These are phyloP conservation scores for Drosophila niveifrons DNA, from an alignment of 2,888 invertebrate genomes.

Conservation along the genomic window DNA sequence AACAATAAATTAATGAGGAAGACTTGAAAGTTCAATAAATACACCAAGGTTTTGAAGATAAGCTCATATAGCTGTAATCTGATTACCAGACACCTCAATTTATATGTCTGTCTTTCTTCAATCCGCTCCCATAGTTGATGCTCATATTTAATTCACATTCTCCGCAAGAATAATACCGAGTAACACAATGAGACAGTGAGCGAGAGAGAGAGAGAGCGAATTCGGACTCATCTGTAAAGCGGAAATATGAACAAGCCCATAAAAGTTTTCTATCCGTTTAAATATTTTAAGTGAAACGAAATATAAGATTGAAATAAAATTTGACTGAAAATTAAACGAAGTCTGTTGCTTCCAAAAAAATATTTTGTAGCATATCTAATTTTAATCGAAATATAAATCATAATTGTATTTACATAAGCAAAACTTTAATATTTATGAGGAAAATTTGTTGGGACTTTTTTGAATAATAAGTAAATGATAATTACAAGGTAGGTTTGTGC, in stretches of 20 bases:
- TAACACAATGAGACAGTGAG: constrained; percentile 21
- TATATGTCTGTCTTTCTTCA: constrained; percentile 16
- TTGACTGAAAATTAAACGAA: background rate
- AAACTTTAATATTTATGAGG: constrained; percentile 54
- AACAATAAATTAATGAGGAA: background rate
- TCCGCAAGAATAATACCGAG: constrained; percentile 9
- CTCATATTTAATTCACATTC: constrained; percentile 47
- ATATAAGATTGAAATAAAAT: constrained; percentile 4
- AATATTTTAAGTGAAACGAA: too few relatives aligned
- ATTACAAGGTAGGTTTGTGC: constrained; percentile 1
- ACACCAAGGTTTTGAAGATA: background rate
- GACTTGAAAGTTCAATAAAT: background rate
- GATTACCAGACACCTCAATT: background rate
- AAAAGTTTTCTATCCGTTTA: constrained; percentile 6
- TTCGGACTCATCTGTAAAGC: constrained; percentile 40
- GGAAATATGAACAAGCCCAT: constrained; percentile 58
- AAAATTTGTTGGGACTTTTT: constrained; percentile 33
- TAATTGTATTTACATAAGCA: constrained; percentile 25
- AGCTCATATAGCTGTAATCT: background rate
- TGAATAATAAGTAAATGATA: constrained; percentile 45
- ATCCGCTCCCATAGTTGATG: constrained; percentile 42
- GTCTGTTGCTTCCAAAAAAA: background rate
- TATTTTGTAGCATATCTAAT: constrained; percentile 1
- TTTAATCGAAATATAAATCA: constrained; percentile 36
- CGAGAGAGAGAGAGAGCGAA: constrained; percentile 29